Base-by-base conservation (phyloP, 2,797 vertebrate genomes). In the Chelon labrosus region DNA sequence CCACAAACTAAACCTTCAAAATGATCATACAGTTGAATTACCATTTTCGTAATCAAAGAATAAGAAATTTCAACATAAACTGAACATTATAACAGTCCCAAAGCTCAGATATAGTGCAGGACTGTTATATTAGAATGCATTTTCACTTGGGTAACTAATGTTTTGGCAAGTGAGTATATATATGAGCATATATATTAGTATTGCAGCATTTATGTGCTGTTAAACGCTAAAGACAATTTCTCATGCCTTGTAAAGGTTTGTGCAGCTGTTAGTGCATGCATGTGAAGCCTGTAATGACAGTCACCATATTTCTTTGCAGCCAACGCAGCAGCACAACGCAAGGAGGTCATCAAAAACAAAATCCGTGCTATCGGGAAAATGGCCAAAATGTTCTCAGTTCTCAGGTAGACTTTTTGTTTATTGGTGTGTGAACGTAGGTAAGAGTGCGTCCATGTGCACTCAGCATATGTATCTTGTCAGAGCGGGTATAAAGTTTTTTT, bases 321-420 rank as follows among this genome's bases (percentile, higher is more conserved):
- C 75, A 95, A 95, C 57, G 95, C 95, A 73, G 95, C 95, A 51
- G 95, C 95, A 58, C 94, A 93, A 12, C 92, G 95, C 58, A 96
- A 96, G 88, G 95, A 96, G 84, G 95, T 96, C 76, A 96, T 96
- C 87, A 93, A 60, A 85, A 96, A 96, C 91, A 96, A 96, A 89
- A 96, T 96, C 73, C 93, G 95, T 20, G 95, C 95, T 31, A 96
- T 96, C 6, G 95, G 95, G 51, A 96, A 96, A 75, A 96, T 96
- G 95, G 95, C 95, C 79, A 95, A 95, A 87, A 95, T 96, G 94
- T 96, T 96, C 91, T 92, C 92, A 9, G 95, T 96, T 65, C 94
- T 96, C 90, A 95, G 95, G 95, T 96, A 89, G 25, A 51, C n/a
- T 52, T 66, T 56, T 56, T 57, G 55, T 77, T 62, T 51, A n/a